phyloP scores from a whole-genome alignment of 2,797 vertebrate genomes.

The Clamator glandarius region DNA sequence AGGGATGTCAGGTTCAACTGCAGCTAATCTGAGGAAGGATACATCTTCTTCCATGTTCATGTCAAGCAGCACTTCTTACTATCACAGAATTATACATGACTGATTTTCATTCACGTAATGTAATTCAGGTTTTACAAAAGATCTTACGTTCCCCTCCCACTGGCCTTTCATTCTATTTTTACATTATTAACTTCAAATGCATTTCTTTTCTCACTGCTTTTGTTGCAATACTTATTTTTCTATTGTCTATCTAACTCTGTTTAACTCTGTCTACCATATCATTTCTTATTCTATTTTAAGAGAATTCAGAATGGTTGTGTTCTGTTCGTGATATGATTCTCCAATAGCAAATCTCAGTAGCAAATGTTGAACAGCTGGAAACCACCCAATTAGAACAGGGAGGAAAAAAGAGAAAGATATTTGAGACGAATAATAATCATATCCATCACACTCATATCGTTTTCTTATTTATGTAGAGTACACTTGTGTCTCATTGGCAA shows the following conservation, averaged over 20 bases:
- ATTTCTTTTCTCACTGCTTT: not conserved
- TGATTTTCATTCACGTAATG: not conserved
- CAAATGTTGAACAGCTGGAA: conserved; percentile 67
- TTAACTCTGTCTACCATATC: not conserved
- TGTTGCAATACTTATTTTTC: not conserved
- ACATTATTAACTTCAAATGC: not conserved
- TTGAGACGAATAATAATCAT: conserved; percentile 65
- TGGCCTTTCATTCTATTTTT: not conserved
- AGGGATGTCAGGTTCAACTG: not conserved
- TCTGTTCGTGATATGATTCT: conserved; percentile 29
- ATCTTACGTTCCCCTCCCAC: not conserved
- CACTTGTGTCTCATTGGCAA: conserved; percentile 51
- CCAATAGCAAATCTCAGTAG: conserved; percentile 14
- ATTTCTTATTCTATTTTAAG: conserved; percentile 19
- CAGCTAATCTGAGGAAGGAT: not conserved
- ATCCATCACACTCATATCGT: conserved; percentile 44
- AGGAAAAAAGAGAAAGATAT: not conserved
- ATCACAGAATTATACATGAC: not conserved
- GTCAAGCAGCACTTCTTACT: not conserved
- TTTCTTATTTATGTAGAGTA: conserved; percentile 36
- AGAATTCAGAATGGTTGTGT: not conserved
- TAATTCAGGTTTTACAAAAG: not conserved
- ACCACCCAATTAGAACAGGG: conserved; percentile 57
- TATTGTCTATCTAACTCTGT: not conserved
- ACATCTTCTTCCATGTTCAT: not conserved